Evolutionary conservation across 2,888 invertebrate genomes (phyloP).

Genomic region (Linnaemya vulpina): DNA sequence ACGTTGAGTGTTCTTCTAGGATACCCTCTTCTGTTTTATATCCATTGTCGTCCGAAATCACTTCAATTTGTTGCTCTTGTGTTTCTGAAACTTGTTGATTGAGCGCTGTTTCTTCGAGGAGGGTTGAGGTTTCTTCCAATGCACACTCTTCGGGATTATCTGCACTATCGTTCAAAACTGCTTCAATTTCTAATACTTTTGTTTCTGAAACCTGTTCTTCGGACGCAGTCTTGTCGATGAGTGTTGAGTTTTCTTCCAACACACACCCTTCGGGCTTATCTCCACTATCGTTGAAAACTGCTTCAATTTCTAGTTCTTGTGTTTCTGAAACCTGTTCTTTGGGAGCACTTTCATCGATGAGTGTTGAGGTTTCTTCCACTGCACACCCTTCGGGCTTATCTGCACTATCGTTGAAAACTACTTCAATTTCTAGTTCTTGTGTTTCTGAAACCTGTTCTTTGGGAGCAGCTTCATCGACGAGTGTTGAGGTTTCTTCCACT

Average conservation of each 20-base stretch:
- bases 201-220: background rate
- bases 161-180: too few relatives aligned
- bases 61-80: too few relatives aligned
- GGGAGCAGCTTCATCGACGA: background rate
- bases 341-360: too few relatives aligned
- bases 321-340: background rate
- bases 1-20: too few relatives aligned
- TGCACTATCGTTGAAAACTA: too few relatives aligned
- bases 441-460: background rate
- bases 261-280: background rate
- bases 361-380: background rate
- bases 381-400: background rate
- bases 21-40: too few relatives aligned
- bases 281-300: background rate
- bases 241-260: background rate
- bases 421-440: background rate
- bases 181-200: background rate
- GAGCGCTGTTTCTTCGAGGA: too few relatives aligned
- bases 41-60: too few relatives aligned
- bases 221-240: background rate
- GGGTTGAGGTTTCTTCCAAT: too few relatives aligned
- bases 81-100: too few relatives aligned
- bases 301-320: background rate
- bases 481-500: background rate
- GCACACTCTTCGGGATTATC: background rate